These are phyloP conservation scores for Zosterops pallidus DNA, from an alignment of 2,113 vertebrate genomes.

Conservation along the genomic window DNA sequence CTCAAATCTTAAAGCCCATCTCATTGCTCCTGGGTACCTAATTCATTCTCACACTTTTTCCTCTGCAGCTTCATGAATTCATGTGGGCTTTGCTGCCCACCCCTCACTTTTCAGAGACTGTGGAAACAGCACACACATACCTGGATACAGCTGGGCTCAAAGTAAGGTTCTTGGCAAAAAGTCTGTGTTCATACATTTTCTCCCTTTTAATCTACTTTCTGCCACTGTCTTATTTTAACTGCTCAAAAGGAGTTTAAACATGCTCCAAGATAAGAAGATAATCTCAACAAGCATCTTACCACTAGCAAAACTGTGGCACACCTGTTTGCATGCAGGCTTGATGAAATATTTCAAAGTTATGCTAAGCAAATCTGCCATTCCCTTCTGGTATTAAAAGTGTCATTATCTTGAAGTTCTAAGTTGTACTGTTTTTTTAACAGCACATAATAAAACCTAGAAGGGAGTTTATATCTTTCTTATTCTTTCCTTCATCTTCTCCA, in stretches of 20 bases:
- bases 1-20: not conserved
- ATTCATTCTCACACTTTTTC: not conserved
- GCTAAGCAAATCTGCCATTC: not conserved
- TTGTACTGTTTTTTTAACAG: not conserved
- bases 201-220: not conserved
- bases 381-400: conserved; percentile 20
- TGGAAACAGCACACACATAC: not conserved
- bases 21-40: not conserved
- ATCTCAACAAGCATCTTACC: not conserved
- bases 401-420: conserved; percentile 20
- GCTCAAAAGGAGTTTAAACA: not conserved
- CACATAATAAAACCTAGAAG: not conserved
- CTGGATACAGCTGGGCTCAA: not conserved
- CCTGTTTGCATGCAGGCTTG: not conserved
- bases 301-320: not conserved
- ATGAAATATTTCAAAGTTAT: conserved; percentile 17
- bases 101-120: not conserved
- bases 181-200: not conserved
- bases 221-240: not conserved
- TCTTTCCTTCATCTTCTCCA: not conserved
- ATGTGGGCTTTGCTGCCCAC: not conserved
- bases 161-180: not conserved
- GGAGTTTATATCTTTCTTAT: not conserved
- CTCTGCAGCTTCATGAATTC: not conserved
- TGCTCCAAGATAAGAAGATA: not conserved